A percentile compares a stretch with the other conserved stretches of the same genome.
Conservation (phyloP, 1,140 invertebrate genomes). For the Polypedilum pembai region DNA sequence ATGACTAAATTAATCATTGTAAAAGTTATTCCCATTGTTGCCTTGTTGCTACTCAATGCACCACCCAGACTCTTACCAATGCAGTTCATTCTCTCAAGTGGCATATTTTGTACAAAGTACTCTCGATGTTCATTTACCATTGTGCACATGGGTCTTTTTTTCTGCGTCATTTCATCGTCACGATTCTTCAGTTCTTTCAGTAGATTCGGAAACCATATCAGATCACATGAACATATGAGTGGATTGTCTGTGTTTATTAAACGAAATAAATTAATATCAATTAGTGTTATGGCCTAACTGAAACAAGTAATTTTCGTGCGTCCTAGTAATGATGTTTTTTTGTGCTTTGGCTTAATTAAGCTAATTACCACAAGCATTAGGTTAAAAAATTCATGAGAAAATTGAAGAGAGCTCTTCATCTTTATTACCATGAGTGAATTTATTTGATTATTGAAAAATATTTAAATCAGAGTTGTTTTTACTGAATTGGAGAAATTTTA, state of each 20-base stretch:
- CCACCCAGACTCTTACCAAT: constrained; percentile 53
- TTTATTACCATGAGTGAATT: neutral
- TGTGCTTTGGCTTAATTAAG: neutral
- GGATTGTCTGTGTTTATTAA: constrained; percentile 65
- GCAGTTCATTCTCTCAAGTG: constrained; percentile 71
- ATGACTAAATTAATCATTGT: neutral
- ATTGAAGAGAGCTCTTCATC: neutral
- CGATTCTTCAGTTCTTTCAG: constrained; percentile 62
- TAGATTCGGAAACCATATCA: constrained; percentile 79
- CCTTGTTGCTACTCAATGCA: constrained; percentile 33
- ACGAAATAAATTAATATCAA: constrained; percentile 33
- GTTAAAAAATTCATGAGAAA: neutral
- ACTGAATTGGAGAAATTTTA: too few relatives aligned
- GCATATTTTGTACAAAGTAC: constrained; percentile 70
- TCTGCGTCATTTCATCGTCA: constrained; percentile 77
- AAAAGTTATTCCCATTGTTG: neutral
- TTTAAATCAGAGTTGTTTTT: too few relatives aligned
- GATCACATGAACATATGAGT: constrained; percentile 74
- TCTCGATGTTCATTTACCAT: constrained; percentile 67
- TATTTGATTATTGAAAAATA: too few relatives aligned
- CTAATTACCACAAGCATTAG: neutral
- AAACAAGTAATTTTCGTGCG: too few relatives aligned
- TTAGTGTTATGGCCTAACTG: neutral
- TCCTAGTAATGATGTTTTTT: too few relatives aligned
- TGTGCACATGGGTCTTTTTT: constrained; percentile 71